Evolutionary conservation across 1,140 invertebrate genomes (phyloP).

Genomic region (Trachymyrmex septentrionalis): DNA sequence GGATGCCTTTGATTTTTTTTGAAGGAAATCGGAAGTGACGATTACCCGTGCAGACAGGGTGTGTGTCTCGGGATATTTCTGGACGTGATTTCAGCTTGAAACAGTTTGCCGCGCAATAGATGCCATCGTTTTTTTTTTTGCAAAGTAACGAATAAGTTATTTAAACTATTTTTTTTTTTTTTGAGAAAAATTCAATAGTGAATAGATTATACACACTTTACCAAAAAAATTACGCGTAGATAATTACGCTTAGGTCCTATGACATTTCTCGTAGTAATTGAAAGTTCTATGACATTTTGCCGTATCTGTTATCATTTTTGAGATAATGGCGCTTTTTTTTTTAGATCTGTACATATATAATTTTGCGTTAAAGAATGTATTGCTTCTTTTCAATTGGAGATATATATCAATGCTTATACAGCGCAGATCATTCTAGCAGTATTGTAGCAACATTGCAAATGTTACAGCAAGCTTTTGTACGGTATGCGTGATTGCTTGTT

Average conservation of each 20-base stretch:
- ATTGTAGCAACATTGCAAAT: too few species aligned
- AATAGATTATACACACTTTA: background rate
- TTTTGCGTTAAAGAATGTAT: background rate
- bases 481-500: background rate
- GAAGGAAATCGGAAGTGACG: slow-evolving; percentile 71
- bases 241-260: too few species aligned
- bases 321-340: too few species aligned
- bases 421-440: too few species aligned
- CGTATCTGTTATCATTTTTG: too few species aligned
- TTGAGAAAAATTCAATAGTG: background rate
- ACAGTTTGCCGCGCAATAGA: background rate
- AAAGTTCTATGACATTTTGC: too few species aligned
- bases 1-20: slow-evolving; percentile 74
- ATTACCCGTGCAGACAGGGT: slow-evolving; percentile 46
- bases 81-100: slow-evolving; percentile 50
- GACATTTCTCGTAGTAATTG: too few species aligned
- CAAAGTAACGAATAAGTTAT: background rate
- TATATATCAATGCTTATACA: too few species aligned
- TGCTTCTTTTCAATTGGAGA: background rate
- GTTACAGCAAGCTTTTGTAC: too few species aligned
- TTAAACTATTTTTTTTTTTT: background rate
- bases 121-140: background rate
- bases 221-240: too few species aligned
- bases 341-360: too few species aligned
- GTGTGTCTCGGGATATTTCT: background rate